These are phyloP conservation scores for Flexamia atlantica DNA, from an alignment of 2,888 invertebrate genomes.

Conservation along the genomic window DNA sequence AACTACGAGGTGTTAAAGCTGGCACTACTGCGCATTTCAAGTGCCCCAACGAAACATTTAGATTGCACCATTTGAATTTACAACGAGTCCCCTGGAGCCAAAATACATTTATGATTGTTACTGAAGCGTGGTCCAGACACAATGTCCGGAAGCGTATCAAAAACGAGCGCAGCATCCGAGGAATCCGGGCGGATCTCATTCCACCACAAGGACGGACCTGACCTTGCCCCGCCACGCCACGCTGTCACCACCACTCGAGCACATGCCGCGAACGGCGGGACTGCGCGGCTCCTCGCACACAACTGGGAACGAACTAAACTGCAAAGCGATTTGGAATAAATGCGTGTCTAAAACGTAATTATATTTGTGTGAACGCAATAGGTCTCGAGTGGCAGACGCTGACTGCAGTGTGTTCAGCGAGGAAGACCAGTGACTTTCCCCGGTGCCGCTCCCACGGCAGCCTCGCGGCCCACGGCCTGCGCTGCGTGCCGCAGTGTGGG, in stretches of 20 bases:
- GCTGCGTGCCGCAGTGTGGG: background rate
- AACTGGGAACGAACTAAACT: no score
- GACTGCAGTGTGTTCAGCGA: background rate
- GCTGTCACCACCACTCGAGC: background rate
- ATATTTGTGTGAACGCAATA: no score
- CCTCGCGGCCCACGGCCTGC: background rate
- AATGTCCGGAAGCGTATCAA: constrained; percentile 12
- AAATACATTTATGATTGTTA: background rate
- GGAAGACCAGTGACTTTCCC: constrained; percentile 20
- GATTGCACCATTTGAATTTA: background rate
- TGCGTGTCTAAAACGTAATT: no score
- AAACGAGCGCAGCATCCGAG: constrained; percentile 6
- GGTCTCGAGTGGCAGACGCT: no score
- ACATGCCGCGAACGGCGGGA: no score
- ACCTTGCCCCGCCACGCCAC: constrained; percentile 29
- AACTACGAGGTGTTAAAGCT: no score
- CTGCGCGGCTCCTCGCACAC: no score
- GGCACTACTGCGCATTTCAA: no score
- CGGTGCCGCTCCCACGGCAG: constrained; percentile 21
- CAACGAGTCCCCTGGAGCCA: background rate
- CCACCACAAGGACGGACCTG: constrained; percentile 25
- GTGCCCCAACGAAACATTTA: no score
- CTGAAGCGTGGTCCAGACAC: background rate
- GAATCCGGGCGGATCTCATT: constrained; percentile 48
- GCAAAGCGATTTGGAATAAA: no score